A percentile compares a stretch with the other conserved stretches of the same genome.
Evolutionary conservation across 1,140 invertebrate genomes (phyloP).

Genomic region (Colletes latitarsis): DNA sequence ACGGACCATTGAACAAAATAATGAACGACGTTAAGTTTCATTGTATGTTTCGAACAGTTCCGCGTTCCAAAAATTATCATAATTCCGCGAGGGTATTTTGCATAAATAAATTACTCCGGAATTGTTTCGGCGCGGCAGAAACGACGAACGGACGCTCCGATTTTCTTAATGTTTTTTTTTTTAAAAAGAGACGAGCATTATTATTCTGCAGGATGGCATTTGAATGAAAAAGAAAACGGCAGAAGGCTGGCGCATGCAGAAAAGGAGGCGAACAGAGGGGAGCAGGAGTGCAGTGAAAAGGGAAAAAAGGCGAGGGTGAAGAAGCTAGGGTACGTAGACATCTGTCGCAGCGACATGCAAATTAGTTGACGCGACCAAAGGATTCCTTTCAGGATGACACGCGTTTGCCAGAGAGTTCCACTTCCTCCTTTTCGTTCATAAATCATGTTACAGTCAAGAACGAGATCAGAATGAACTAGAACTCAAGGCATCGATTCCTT

Average conservation of each 20-base stretch:
- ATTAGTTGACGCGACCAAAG: slow-evolving; percentile 51
- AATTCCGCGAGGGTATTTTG: too few relatives aligned
- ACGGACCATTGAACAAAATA: too few relatives aligned
- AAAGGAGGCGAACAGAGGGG: not conserved
- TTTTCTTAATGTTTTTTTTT: slow-evolving; percentile 13
- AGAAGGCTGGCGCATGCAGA: slow-evolving; percentile 9
- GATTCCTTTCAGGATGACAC: slow-evolving; percentile 26
- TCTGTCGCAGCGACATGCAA: slow-evolving; percentile 64
- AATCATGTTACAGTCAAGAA: not conserved
- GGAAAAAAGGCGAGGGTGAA: not conserved
- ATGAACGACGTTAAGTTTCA: too few relatives aligned
- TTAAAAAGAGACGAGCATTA: slow-evolving; percentile 28
- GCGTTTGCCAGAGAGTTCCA: not conserved
- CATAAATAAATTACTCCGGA: not conserved
- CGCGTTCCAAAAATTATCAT: too few relatives aligned
- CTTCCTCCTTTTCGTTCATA: slow-evolving; percentile 10
- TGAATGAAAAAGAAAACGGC: slow-evolving; percentile 59
- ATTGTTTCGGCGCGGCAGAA: too few relatives aligned
- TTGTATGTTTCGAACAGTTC: too few relatives aligned
- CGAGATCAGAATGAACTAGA: not conserved
- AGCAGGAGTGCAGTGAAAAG: not conserved
- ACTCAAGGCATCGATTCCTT: not conserved
- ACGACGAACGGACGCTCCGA: slow-evolving; percentile 7
- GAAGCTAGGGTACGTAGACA: slow-evolving; percentile 48
- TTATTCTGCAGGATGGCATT: slow-evolving; percentile 60